These are phyloP conservation scores for Urocynchramus pylzowi DNA, from an alignment of 2,113 vertebrate species.

Conservation along the genomic window DNA sequence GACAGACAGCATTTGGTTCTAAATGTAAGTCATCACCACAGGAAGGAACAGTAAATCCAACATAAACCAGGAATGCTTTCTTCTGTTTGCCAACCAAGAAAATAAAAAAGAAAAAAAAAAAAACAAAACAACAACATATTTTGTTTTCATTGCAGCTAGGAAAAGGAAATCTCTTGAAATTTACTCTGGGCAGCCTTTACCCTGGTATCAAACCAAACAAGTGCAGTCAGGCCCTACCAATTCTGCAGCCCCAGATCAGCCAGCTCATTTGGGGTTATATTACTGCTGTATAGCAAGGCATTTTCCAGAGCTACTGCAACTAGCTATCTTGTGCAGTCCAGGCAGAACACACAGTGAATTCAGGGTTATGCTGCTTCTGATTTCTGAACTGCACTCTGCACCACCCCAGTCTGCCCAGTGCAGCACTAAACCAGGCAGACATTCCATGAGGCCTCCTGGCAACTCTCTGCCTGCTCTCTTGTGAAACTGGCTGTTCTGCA, in stretches of 20 bases:
- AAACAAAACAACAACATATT: not conserved
- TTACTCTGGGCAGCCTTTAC: not conserved
- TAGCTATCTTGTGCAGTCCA: not conserved
- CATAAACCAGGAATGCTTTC: not conserved
- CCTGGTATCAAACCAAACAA: not conserved
- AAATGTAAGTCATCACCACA: not conserved
- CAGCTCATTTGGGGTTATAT: not conserved
- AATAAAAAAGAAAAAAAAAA: too few relatives aligned
- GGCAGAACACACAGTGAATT: not conserved
- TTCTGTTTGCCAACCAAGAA: not conserved
- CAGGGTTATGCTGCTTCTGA: not conserved
- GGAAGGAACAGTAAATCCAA: constrained; percentile 28
- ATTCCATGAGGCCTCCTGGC: not conserved
- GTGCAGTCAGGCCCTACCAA: not conserved
- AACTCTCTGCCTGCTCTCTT: not conserved
- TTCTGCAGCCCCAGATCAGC: not conserved
- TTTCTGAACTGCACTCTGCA: not conserved
- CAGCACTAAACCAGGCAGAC: fast-evolving
- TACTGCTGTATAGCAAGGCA: not conserved
- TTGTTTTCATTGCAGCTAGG: not conserved
- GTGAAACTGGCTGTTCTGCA: not conserved
- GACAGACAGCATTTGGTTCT: not conserved
- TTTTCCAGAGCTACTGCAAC: not conserved
- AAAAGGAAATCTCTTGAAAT: not conserved
- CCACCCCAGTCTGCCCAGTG: not conserved